Conservation (phyloP, 2,888 invertebrate species). For the Abscondita cerata region DNA sequence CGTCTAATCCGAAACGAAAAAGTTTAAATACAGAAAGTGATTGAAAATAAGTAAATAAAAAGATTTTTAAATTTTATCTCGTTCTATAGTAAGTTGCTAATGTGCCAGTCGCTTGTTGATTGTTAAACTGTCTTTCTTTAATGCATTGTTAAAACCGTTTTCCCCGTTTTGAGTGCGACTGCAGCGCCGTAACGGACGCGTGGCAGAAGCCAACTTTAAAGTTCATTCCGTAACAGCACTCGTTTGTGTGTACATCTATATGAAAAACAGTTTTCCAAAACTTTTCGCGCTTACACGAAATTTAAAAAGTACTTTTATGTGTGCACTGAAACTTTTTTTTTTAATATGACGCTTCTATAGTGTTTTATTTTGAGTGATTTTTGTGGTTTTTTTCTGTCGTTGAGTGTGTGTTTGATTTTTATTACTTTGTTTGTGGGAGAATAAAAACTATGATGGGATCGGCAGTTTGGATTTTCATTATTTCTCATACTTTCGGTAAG, state of each 20-base stretch:
- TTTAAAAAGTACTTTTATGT: slow-evolving; percentile 10
- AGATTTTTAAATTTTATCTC: slow-evolving; percentile 19
- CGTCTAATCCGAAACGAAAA: neutral
- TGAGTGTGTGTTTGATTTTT: neutral
- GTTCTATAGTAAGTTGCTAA: slow-evolving; percentile 27
- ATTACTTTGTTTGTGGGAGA: neutral
- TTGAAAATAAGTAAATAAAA: slow-evolving; percentile 28
- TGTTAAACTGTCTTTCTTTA: slow-evolving; percentile 36
- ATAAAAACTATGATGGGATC: slow-evolving; percentile 3
- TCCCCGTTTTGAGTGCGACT: slow-evolving; percentile 26
- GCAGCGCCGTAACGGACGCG: slow-evolving; percentile 39
- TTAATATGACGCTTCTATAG: slow-evolving; percentile 2
- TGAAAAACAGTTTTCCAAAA: neutral
- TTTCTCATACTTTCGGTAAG: slow-evolving; percentile 1
- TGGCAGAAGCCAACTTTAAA: slow-evolving; percentile 38
- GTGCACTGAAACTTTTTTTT: neutral
- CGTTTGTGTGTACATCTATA: slow-evolving; percentile 23
- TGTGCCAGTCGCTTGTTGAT: slow-evolving; percentile 44
- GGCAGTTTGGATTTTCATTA: neutral
- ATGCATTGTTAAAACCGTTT: slow-evolving; percentile 25
- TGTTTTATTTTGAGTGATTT: slow-evolving; percentile 3
- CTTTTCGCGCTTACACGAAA: slow-evolving; percentile 31
- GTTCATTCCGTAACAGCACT: slow-evolving; percentile 38
- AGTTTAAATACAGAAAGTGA: slow-evolving; percentile 15
- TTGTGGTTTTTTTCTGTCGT: neutral